Evolutionary conservation across 30 jellyfish, hydroid and myxozoan genomes (phyloP).

Genomic region (Pseudorhiza aurosa): DNA sequence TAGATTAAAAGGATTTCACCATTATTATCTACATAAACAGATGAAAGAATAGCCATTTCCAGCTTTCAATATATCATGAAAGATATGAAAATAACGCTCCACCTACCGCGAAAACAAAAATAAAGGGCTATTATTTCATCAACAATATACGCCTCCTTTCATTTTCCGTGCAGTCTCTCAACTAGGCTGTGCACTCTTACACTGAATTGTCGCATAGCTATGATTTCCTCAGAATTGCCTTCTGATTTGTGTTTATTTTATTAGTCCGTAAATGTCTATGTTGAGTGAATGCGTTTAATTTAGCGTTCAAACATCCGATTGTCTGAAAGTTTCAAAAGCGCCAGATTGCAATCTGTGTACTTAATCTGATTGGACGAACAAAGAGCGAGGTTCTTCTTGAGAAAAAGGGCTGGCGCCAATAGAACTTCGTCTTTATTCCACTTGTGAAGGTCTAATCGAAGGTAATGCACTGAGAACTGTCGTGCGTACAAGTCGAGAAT

Average conservation of each 20-base stretch:
- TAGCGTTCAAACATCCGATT: slow-evolving; percentile 79
- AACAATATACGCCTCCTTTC: slow-evolving; percentile 50
- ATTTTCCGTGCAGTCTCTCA: slow-evolving; percentile 9
- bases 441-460: slow-evolving; percentile 52
- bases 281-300: slow-evolving; percentile 74
- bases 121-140: slow-evolving; percentile 9
- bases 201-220: slow-evolving; percentile 10
- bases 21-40: slow-evolving; percentile 8
- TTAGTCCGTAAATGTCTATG: slow-evolving; percentile 75
- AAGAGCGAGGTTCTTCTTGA: slow-evolving; percentile 50
- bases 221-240: slow-evolving; percentile 53
- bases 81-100: slow-evolving; percentile 55
- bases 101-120: slow-evolving; percentile 60
- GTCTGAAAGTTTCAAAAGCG: slow-evolving; percentile 85
- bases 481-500: slow-evolving; percentile 43
- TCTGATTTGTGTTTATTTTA: slow-evolving; percentile 77
- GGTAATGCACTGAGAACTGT: slow-evolving; percentile 33
- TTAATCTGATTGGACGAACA: slow-evolving; percentile 81
- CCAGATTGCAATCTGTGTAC: slow-evolving; percentile 82
- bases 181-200: slow-evolving; percentile 7
- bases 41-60: slow-evolving; percentile 64
- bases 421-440: slow-evolving; percentile 44
- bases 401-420: slow-evolving; percentile 77
- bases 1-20: slow-evolving; percentile 21
- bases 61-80: slow-evolving; percentile 48